phyloP scores from a whole-genome alignment of 2,888 invertebrate species.

The Mythimna loreyi region DNA sequence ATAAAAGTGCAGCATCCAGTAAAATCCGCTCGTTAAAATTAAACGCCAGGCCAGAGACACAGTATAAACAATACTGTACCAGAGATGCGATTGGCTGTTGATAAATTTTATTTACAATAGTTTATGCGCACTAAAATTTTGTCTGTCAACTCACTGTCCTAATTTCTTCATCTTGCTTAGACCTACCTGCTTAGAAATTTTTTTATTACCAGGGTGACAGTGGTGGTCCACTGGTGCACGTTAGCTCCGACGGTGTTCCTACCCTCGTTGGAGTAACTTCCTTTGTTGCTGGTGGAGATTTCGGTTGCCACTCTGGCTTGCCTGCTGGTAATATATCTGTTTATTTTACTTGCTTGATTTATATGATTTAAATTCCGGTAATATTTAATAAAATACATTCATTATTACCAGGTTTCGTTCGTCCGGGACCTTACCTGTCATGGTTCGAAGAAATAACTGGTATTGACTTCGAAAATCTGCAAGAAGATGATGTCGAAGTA shows the following conservation, averaged over 20 bases:
- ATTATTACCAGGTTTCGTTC: slow-evolving; percentile 77
- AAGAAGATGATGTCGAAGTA: slow-evolving; percentile 66
- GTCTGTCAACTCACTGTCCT: neutral
- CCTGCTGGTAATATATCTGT: slow-evolving; percentile 76
- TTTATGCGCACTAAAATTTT: neutral
- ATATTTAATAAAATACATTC: neutral
- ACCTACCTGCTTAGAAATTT: neutral
- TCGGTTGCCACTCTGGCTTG: slow-evolving; percentile 84
- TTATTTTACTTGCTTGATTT: neutral
- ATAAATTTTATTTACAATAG: neutral
- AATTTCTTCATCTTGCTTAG: neutral
- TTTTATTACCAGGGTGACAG: slow-evolving; percentile 81
- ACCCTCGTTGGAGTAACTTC: slow-evolving; percentile 82
- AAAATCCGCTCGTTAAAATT: too few relatives aligned
- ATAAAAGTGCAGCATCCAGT: too few relatives aligned
- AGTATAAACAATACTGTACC: too few relatives aligned
- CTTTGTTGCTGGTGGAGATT: slow-evolving; percentile 81
- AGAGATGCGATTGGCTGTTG: neutral
- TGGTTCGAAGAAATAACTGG: slow-evolving; percentile 81
- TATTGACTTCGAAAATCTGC: slow-evolving; percentile 80
- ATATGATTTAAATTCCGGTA: neutral
- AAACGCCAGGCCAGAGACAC: neutral
- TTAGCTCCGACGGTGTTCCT: slow-evolving; percentile 68
- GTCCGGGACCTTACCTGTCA: slow-evolving; percentile 81
- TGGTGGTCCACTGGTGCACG: slow-evolving; percentile 84